Evolutionary conservation across 2,888 invertebrate species (phyloP), one percentile per base, ranked within the genome.

Genomic region (Diploptera punctata): DNA sequence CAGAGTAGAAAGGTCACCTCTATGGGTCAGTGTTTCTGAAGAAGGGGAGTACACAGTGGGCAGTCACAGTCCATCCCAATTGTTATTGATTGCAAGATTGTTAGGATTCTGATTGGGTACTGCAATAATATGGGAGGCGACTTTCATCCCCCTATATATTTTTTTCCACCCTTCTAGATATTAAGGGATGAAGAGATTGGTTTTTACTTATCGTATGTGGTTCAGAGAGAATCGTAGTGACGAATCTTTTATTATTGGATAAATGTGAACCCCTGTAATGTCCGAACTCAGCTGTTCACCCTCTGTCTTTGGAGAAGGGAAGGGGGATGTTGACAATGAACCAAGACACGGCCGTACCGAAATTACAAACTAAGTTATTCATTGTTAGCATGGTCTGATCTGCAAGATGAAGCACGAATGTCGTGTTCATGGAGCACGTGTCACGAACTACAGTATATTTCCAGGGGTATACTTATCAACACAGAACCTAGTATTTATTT

Each of bases 71-170:
- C 65, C 65, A 44, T 29, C 65, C 47, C 65, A 65, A 65, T 47
- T 65, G 47, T 65, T 65, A 65, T 65, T 65, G 65, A 65, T 65
- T 65, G 65, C 65, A 7, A 47, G 47, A 47, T 65, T 65, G 65
- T 65, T 65, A 24, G 65, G 29, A 26, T 44, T 26, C 65, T 47
- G 43, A 65, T 65, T 65, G 65, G 65, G 21, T 33, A 43, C 26
- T n/a, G 33, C 65, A 65, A 65, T 65, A 43, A 18, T 47, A 65
- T 44, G 44, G 65, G 65, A 65, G 65, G 38, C 26, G 65, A 24
- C 65, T 65, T 57, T 65, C 47, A 65, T 65, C 65, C 65, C 65
- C 65, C n/a, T 29, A 57, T n/a, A n/a, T 33, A 33, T 33, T 33
- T 29, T 57, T 57, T 57, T 29, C 57, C 57, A 57, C 57, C 57